Evolutionary conservation across 2,888 invertebrate species (phyloP).

Genomic region (Leucoma salicis): DNA sequence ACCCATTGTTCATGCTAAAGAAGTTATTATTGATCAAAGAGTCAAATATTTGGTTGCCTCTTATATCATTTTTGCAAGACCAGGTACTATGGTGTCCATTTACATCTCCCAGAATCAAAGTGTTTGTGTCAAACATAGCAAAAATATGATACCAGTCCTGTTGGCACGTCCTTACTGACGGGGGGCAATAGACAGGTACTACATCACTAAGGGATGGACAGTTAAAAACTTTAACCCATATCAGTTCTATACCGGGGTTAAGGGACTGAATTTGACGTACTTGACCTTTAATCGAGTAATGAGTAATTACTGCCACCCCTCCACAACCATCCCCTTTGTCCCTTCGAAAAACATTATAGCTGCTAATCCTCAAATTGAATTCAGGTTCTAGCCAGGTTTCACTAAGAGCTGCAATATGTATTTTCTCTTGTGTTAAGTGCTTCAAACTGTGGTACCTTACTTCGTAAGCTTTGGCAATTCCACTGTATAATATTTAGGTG

Average conservation of each 20-base stretch:
- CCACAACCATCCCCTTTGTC: not conserved
- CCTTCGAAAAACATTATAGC: not conserved
- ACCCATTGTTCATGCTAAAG: not conserved
- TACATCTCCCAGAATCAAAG: not conserved
- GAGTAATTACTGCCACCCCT: not conserved
- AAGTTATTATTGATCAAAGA: not conserved
- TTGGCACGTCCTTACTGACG: not conserved
- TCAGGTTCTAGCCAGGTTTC: slow-evolving; percentile 10
- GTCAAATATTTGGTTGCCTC: not conserved
- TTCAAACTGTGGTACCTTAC: slow-evolving; percentile 2
- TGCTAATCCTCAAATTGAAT: not conserved
- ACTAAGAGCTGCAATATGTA: slow-evolving; percentile 6
- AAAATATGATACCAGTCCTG: not conserved
- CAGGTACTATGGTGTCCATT: not conserved
- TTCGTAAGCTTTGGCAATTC: slow-evolving; percentile 4
- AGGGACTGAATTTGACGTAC: not conserved
- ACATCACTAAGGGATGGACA: not conserved
- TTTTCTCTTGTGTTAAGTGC: not conserved
- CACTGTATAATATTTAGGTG: slow-evolving; percentile 2
- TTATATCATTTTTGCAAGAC: not conserved
- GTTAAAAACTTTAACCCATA: not conserved
- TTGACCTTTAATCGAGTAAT: not conserved
- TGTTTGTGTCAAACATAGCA: not conserved
- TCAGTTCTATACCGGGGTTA: not conserved
- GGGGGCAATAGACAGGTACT: not conserved